Evolutionary conservation across 2,113 vertebrate genomes (phyloP).

Genomic region (Dolichotis patagonum): DNA sequence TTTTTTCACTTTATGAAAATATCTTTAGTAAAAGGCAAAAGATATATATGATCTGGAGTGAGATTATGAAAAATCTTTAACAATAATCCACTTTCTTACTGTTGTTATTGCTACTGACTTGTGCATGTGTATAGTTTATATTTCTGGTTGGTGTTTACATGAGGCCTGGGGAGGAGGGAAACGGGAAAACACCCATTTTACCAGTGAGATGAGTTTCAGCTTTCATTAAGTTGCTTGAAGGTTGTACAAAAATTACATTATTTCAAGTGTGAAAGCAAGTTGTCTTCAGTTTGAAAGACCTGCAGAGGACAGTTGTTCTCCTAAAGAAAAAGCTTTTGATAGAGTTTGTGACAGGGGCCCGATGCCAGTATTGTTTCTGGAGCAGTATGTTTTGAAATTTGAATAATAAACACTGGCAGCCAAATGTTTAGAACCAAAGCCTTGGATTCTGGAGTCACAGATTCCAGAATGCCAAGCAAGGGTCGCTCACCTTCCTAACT

Average conservation of each 20-base stretch:
- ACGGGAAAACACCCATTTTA: background rate
- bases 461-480: background rate
- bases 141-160: background rate
- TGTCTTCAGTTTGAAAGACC: conserved; percentile 8
- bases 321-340: conserved; percentile 1
- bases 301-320: background rate
- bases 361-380: background rate
- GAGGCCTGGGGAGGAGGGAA: background rate
- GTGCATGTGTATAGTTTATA: background rate
- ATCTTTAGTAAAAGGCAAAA: background rate
- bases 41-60: too few relatives aligned
- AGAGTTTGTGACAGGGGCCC: background rate
- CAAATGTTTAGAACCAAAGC: conserved; percentile 41
- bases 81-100: background rate
- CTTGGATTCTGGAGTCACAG: conserved; percentile 12
- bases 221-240: conserved; percentile 5
- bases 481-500: background rate
- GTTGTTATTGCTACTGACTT: background rate
- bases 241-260: background rate
- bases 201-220: background rate
- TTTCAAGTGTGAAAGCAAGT: conserved; percentile 29
- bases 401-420: conserved; percentile 51
- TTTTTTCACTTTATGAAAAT: background rate
- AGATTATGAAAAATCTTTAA: background rate
- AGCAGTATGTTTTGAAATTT: conserved; percentile 2